Base-by-base conservation (phyloP, 1,140 invertebrate species). In the Eubasilissa regina region DNA sequence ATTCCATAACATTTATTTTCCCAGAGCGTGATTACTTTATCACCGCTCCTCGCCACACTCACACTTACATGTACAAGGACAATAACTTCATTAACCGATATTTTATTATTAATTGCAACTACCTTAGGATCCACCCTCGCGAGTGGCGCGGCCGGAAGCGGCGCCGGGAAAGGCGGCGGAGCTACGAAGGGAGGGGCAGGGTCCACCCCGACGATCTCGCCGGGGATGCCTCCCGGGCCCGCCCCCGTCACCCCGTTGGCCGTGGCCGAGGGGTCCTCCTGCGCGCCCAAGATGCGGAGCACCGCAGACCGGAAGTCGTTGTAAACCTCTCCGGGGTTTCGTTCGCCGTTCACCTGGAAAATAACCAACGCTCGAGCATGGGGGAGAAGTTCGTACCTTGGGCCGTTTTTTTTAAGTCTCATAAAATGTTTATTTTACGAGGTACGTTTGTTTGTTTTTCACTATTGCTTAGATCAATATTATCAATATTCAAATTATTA, bases 311-410 rank as follows among this genome's bases (percentile, higher is more conserved):
- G 90, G 86, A 96, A 96, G 85, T 96, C 94, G 80, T 92, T 91
- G 85, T 95, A 96, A 19, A 96, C 95, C 83, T 96, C 94, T 13
- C 91, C 91, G 11, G 95, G 95, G 83, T 94, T 94, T 62, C 95
- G 87, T 87, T 96, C 95, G 3, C 95, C 95, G 84, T 96, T 95
- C 1, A 96, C 92, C 95, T 95, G 83, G 21, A 70, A 44, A 12
- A 15, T 51, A 13, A 12, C 1, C 6, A 35, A 35, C 25, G 6
- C 1, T 35, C 25, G n/a, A n/a, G n/a, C n/a, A n/a, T n/a, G n/a
- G n/a, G n/a, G n/a, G n/a, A n/a, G n/a, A n/a, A n/a, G n/a, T n/a
- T n/a, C n/a, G n/a, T n/a, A n/a, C n/a, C n/a, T n/a, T n/a, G n/a
- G n/a, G n/a, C n/a, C n/a, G n/a, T n/a, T n/a, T n/a, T n/a, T n/a